phyloP scores from a whole-genome alignment of 2,888 invertebrate species.

The Lymantria monacha region DNA sequence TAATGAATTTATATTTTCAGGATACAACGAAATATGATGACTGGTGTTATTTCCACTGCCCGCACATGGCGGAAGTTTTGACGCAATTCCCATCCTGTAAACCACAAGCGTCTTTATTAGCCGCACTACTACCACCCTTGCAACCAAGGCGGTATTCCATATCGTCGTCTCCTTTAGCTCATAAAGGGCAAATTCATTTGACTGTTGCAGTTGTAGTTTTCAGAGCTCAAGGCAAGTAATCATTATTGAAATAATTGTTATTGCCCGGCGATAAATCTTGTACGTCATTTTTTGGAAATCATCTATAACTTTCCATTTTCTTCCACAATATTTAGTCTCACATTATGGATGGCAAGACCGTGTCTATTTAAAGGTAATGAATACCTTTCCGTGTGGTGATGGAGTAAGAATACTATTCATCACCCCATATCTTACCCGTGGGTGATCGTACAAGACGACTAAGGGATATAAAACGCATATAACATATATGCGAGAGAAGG shows the following conservation, averaged over 20 bases:
- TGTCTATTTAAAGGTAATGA: too few species aligned
- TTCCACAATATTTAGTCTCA: too few species aligned
- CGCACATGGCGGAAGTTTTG: constrained; percentile 93
- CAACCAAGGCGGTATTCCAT: constrained; percentile 97
- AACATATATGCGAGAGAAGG: too few species aligned
- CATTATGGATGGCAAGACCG: too few species aligned
- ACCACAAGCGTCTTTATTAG: constrained; percentile 90
- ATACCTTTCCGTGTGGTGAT: too few species aligned
- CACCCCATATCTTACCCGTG: too few species aligned
- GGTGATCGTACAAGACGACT: too few species aligned
- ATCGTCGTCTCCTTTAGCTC: constrained; percentile 91
- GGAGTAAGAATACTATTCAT: too few species aligned
- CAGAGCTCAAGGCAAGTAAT: constrained; percentile 87
- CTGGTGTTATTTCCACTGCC: constrained; percentile 93
- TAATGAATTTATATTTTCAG: constrained; percentile 58
- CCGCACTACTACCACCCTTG: constrained; percentile 90
- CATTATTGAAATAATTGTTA: background rate
- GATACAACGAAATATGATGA: constrained; percentile 95
- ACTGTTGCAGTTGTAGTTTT: constrained; percentile 96
- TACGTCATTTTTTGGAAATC: too few species aligned
- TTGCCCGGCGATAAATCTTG: too few species aligned
- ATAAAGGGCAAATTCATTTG: constrained; percentile 90
- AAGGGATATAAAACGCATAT: too few species aligned
- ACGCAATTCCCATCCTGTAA: constrained; percentile 93
- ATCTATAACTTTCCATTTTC: too few species aligned